Percentiles rank a stretch among this genome's conserved stretches.
phyloP scores from a whole-genome alignment of 37 sponge, comb jelly and placozoan genomes.

The Spongilla lacustris region DNA sequence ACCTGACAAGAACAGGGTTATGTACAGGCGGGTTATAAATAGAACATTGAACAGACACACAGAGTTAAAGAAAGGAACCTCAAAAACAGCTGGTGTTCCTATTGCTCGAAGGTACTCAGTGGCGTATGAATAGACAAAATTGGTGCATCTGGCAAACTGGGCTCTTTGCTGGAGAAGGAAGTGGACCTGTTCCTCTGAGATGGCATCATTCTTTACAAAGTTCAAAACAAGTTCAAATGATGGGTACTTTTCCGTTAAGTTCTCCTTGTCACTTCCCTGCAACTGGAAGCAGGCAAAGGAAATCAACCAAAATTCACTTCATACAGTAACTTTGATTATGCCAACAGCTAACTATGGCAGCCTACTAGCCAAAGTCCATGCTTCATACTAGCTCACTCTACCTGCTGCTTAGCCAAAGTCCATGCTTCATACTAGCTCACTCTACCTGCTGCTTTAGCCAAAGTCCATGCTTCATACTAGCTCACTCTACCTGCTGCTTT shows the following conservation, averaged over 20 bases:
- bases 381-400: neutral
- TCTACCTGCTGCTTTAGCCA: too few species aligned
- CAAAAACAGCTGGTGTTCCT: conserved; percentile 8
- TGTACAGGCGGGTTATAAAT: too few species aligned
- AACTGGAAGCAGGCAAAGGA: conserved; percentile 1
- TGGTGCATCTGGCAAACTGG: conserved; percentile 44
- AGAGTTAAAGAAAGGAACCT: conserved; percentile 11
- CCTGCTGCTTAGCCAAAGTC: conserved; percentile 48
- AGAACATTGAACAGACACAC: too few species aligned
- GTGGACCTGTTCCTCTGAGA: conserved; percentile 65
- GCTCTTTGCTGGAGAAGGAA: conserved; percentile 57
- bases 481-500: neutral
- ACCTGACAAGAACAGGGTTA: too few species aligned
- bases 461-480: too few species aligned
- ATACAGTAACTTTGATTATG: neutral
- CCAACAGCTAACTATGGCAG: too few species aligned
- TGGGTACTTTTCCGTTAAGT: conserved; percentile 53
- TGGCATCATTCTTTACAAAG: conserved; percentile 63
- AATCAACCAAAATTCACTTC: neutral
- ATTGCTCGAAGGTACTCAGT: conserved; percentile 38
- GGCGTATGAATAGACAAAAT: conserved; percentile 31
- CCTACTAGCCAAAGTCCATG: too few species aligned
- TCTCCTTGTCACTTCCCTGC: conserved; percentile 32
- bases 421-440: neutral
- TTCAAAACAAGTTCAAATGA: conserved; percentile 78